Base-by-base conservation (phyloP, 2,797 vertebrate species). In the Megaceryle alcyon region DNA sequence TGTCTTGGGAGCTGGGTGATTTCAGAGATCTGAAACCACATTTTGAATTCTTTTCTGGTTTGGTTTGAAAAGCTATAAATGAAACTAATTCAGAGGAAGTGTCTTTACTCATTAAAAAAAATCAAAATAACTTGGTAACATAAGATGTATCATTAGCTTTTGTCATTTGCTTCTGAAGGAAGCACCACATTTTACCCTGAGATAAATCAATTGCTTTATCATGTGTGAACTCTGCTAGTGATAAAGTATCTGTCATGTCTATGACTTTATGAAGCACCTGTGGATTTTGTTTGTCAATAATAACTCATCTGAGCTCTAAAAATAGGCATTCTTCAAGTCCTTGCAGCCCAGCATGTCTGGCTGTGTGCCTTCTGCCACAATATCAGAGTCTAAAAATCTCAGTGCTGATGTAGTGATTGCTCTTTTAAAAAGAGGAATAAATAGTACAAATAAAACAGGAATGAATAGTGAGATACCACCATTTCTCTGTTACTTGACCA, bases 131-230 rank as follows among this genome's bases (percentile, higher is more conserved):
- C 33, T 63, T 48, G 35, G 20, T 79, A 94, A 39, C 18, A 71
- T 93, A 70, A 82, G 59, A 79, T 66, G 29, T 87, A 53, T 90
- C 63, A 82, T 89, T 95, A 82, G 73, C 46, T 90, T 81, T 51
- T 78, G 46, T 69, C 17, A 49, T 81, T 94, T 89, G 25, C 60
- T 91, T 93, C 71, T 84, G 64, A 94, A 90, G 49, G 51, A 92
- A 95, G 46, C 35, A 89, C 70, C 2, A 3, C 26, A 6, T 76
- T 94, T 82, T 87, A 51, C 33, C 53, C 33, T 57, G 72, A 86
- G 57, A 88, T 73, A 76, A 90, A 93, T 72, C 33, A 70, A 61
- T 90, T 88, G 23, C 82, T 94, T 88, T 82, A 37, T 86, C 63
- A 35, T 29, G 48, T 73, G 43, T 76, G 39, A 87, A 71, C 57